phyloP scores from a whole-genome alignment of 2,113 vertebrate genomes.

The Galbula dea region DNA sequence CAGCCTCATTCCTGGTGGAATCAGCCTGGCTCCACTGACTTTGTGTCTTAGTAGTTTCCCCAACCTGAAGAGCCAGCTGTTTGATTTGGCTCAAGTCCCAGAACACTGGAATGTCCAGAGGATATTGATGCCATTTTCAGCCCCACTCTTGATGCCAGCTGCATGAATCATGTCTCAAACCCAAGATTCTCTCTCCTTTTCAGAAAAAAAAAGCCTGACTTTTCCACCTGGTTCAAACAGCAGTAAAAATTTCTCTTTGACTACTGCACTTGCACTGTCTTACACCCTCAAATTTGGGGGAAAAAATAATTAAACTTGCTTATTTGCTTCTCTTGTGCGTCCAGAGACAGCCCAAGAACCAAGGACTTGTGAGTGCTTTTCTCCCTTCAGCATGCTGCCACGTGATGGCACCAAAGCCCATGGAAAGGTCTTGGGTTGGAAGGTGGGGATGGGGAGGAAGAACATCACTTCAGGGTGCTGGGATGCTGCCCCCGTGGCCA shows the following conservation, averaged over 20 bases:
- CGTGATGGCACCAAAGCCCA: slow-evolving; percentile 64
- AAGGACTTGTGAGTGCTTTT: background rate
- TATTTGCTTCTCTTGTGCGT: fast-evolving
- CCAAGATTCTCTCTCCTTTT: background rate
- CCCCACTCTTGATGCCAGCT: background rate
- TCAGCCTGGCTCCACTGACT: background rate
- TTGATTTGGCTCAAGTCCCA: background rate
- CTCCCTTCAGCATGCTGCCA: background rate
- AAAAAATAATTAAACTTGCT: background rate
- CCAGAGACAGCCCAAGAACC: fast-evolving
- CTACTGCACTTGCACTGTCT: background rate
- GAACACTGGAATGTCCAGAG: background rate
- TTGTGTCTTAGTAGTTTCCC: background rate
- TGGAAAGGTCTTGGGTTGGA: background rate
- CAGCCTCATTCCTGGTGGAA: background rate
- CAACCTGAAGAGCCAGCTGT: background rate
- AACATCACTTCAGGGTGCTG: background rate
- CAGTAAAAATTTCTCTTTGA: background rate
- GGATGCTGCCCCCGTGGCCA: background rate
- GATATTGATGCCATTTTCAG: background rate
- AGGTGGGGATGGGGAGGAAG: background rate
- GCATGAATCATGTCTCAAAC: background rate
- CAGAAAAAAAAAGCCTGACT: background rate
- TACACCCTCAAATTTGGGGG: background rate
- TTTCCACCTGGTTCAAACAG: background rate